Evolutionary conservation across 2,888 invertebrate genomes (phyloP).

Genomic region (Agriopis aurantiaria): DNA sequence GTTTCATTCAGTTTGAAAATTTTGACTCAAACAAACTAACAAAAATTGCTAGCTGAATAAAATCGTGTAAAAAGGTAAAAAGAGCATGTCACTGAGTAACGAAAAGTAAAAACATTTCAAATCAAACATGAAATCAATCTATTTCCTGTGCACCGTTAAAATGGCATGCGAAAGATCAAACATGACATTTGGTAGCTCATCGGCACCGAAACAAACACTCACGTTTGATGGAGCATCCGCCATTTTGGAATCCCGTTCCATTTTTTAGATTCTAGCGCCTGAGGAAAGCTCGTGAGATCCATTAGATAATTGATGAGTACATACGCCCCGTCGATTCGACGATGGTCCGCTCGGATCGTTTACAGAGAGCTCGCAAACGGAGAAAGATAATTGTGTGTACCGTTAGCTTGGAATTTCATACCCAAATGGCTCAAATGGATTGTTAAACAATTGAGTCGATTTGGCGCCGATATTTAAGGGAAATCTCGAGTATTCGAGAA

Average conservation of each 20-base stretch:
- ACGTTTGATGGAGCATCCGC: constrained; percentile 9
- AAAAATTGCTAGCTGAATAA: too few relatives aligned
- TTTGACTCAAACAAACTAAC: too few relatives aligned
- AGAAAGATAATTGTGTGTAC: constrained; percentile 53
- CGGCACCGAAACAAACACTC: constrained; percentile 1
- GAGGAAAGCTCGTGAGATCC: constrained; percentile 58
- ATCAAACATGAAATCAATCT: too few relatives aligned
- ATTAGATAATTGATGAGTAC: constrained; percentile 71
- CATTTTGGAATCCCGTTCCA: constrained; percentile 16
- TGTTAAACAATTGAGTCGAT: constrained; percentile 35
- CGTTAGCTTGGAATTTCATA: constrained; percentile 42
- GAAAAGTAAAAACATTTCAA: too few relatives aligned
- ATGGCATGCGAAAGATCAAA: constrained; percentile 16
- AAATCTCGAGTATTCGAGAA: constrained; percentile 20
- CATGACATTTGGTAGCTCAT: neutral
- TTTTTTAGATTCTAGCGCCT: constrained; percentile 26
- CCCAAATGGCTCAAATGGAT: constrained; percentile 33
- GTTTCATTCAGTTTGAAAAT: too few relatives aligned
- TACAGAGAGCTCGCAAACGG: constrained; percentile 51
- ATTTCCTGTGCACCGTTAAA: neutral
- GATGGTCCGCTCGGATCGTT: constrained; percentile 46
- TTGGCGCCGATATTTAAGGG: constrained; percentile 25
- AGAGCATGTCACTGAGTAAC: too few relatives aligned
- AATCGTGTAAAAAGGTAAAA: too few relatives aligned
- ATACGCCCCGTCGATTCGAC: constrained; percentile 66